A percentile compares a stretch with the other conserved stretches of the same genome.
These are phyloP conservation scores for Apodemia hepburni DNA, from an alignment of 2,888 invertebrate species.

Conservation along the genomic window DNA sequence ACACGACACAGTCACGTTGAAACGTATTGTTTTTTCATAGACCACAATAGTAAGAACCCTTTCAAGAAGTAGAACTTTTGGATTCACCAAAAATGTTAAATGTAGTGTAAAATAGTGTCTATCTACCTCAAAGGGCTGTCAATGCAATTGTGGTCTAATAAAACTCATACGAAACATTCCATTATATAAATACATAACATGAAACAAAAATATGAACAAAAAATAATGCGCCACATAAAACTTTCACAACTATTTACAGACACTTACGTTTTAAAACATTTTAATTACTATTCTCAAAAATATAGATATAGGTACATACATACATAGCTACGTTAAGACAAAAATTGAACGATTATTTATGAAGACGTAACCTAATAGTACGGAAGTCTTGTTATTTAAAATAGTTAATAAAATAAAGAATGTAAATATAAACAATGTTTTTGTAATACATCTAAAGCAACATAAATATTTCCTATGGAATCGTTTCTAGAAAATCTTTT, in stretches of 20 bases:
- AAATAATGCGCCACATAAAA: constrained; percentile 76
- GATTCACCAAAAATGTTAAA: constrained; percentile 11
- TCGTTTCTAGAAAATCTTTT: constrained; percentile 2
- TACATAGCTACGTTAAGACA: constrained; percentile 71
- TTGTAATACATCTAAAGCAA: constrained; percentile 9
- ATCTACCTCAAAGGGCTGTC: constrained; percentile 31
- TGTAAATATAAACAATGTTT: constrained; percentile 22
- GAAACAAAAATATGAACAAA: constrained; percentile 62
- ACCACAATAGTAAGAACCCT: constrained; percentile 42
- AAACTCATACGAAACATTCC: constrained; percentile 52
- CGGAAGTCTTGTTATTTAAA: constrained; percentile 52
- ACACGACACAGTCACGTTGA: constrained; percentile 74
- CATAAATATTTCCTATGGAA: constrained; percentile 13
- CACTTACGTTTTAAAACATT: constrained; percentile 66
- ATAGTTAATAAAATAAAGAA: constrained; percentile 27
- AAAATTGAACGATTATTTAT: constrained; percentile 56
- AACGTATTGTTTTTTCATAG: constrained; percentile 49
- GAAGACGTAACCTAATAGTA: constrained; percentile 52
- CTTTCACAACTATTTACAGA: constrained; percentile 75
- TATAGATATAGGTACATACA: constrained; percentile 76
- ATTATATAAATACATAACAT: constrained; percentile 74
- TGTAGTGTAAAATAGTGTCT: constrained; percentile 7
- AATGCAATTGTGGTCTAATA: constrained; percentile 43
- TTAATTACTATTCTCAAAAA: constrained; percentile 72
- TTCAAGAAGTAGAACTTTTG: constrained; percentile 21